Conservation (phyloP, 2,888 invertebrate genomes). For the Folsomia manolachei region DNA sequence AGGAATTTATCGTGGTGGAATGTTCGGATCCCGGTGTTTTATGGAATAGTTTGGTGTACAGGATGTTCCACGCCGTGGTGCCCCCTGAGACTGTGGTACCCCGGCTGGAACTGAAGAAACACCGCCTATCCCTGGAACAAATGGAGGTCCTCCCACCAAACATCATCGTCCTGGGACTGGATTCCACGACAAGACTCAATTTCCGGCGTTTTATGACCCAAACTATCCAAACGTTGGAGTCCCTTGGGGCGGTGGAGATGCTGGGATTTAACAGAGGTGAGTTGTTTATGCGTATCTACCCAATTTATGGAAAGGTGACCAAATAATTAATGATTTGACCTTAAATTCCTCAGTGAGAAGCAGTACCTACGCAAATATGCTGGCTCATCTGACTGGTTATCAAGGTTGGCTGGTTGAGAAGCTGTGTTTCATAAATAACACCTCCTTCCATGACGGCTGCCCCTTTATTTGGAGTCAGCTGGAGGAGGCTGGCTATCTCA, state of each 20-base stretch:
- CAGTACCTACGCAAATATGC: no score
- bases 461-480: slow-evolving; percentile 55
- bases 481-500: slow-evolving; percentile 52
- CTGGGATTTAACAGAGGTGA: not conserved
- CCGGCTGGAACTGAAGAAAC: not conserved
- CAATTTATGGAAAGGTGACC: no score
- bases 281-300: no score
- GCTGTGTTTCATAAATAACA: not conserved
- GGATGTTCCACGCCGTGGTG: not conserved
- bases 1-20: not conserved
- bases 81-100: no score
- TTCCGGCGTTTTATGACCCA: not conserved
- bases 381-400: no score
- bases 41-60: not conserved
- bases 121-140: not conserved
- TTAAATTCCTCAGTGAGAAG: no score
- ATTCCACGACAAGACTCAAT: not conserved
- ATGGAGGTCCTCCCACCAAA: not conserved
- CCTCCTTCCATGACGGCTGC: slow-evolving; percentile 50
- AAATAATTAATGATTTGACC: no score
- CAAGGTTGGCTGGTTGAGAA: not conserved
- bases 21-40: not conserved
- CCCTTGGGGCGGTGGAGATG: not conserved
- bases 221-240: not conserved
- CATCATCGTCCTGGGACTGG: not conserved